Evolutionary conservation across 2,797 vertebrate species (phyloP), one percentile per base, ranked within the genome.

Genomic region (Pempheris klunzingeri): DNA sequence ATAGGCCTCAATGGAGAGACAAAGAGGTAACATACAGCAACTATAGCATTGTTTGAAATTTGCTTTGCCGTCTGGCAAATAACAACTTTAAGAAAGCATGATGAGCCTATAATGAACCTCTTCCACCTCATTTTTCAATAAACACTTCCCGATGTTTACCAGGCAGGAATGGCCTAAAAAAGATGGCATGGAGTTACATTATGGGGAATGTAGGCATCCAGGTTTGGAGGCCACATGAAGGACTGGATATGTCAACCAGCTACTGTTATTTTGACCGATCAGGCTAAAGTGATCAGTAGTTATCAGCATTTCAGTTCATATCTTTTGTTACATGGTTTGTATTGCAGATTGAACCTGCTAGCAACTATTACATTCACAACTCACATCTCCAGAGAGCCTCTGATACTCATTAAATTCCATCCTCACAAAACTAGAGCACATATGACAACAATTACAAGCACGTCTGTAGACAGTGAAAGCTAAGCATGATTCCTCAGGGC

Each of bases 401-500:
- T 22, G 50, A 11, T 7, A 41, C 46, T 54, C 72, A 82, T 87
- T 76, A 73, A 68, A 77, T 71, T 30, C 47, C 28, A 64, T 71
- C 80, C 36, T 74, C 24, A 18, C 68, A 70, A 73, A 80, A 77
- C 22, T 50, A 20, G 69, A 61, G 18, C 71, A 74, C 67, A 57
- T 26, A 57, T 47, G 70, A 71, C 54, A 61, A 59, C 66, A 34
- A 76, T 57, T 46, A n/a, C 30, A 71, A 72, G 44, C 68, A 59
- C 59, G 77, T 82, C 46, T 69, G 4, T 59, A 52, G 41, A 50
- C 63, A 53, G 0, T 60, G 61, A 77, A 71, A 81, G 64, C 36
- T 43, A 52, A 53, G 43, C 44, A 36, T 68, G 76, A 82, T 62
- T 84, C 81, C 77, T 78, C 24, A 26, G 78, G 64, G 73, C 36